A percentile compares a stretch with the other conserved stretches of the same genome.
These are phyloP conservation scores for Solea solea DNA, from an alignment of 2,113 vertebrate species.

Conservation along the genomic window DNA sequence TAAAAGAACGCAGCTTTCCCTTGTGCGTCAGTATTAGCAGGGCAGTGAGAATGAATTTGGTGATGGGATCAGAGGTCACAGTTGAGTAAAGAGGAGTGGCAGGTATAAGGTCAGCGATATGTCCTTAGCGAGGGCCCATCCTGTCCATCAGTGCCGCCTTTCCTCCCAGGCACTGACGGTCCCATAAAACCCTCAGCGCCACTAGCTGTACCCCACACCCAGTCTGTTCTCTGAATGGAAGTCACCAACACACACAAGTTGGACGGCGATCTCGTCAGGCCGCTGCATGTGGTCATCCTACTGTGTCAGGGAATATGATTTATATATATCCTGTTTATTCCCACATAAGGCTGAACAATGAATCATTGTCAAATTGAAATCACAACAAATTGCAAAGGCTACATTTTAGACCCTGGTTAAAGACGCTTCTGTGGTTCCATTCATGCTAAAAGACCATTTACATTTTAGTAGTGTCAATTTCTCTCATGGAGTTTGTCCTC, in stretches of 20 bases:
- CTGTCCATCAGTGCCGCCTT: conserved; percentile 43
- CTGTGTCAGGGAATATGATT: not conserved
- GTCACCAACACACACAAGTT: conserved; percentile 32
- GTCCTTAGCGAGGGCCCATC: conserved; percentile 51
- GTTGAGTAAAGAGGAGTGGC: conserved; percentile 22
- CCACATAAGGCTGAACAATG: not conserved
- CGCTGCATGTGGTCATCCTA: not conserved
- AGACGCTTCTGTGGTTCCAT: no score
- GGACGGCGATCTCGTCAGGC: not conserved
- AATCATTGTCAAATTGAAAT: no score
- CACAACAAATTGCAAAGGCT: no score
- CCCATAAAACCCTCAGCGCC: conserved; percentile 60
- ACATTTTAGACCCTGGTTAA: no score
- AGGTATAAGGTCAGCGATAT: conserved; percentile 28
- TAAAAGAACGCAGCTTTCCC: not conserved
- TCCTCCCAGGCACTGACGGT: conserved; percentile 44
- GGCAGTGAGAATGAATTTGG: not conserved
- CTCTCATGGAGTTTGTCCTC: no score
- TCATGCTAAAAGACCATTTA: no score
- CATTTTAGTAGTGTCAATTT: no score
- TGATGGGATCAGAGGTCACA: conserved; percentile 7
- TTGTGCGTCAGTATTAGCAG: not conserved
- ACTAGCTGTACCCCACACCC: conserved; percentile 44
- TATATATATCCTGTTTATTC: not conserved
- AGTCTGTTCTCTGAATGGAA: conserved; percentile 27